These are phyloP conservation scores for Palythoa heliodiscus DNA, from an alignment of 92 coral and sea anemone genomes.

Conservation along the genomic window DNA sequence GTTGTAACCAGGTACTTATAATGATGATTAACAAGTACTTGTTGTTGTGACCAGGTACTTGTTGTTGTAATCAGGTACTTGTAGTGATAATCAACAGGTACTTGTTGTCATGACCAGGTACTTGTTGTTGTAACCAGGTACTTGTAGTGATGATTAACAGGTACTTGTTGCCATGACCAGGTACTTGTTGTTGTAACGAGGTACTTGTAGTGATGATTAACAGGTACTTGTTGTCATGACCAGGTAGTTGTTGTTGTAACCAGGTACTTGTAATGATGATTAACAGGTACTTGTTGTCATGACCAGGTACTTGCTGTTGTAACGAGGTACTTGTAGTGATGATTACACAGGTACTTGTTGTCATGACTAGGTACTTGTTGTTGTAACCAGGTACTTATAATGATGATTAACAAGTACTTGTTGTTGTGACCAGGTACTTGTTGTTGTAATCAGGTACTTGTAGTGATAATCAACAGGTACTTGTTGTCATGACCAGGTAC, in stretches of 20 bases:
- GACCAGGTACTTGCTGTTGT: too few relatives aligned
- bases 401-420: background rate
- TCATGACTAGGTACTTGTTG: too few relatives aligned
- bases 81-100: background rate
- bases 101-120: too few relatives aligned
- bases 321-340: too few relatives aligned
- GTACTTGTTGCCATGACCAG: too few relatives aligned
- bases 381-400: background rate
- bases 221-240: background rate
- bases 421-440: background rate
- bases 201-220: background rate
- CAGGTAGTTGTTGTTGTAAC: background rate
- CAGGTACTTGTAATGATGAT: too few relatives aligned
- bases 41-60: background rate
- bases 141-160: too few relatives aligned
- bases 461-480: background rate
- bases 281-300: background rate
- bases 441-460: background rate
- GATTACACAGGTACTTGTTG: too few relatives aligned
- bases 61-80: background rate
- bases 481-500: too few relatives aligned
- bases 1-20: background rate
- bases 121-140: too few relatives aligned
- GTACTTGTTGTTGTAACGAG: background rate
- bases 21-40: background rate